Conservation (phyloP, 2,113 vertebrate genomes). For the Balaeniceps rex region DNA sequence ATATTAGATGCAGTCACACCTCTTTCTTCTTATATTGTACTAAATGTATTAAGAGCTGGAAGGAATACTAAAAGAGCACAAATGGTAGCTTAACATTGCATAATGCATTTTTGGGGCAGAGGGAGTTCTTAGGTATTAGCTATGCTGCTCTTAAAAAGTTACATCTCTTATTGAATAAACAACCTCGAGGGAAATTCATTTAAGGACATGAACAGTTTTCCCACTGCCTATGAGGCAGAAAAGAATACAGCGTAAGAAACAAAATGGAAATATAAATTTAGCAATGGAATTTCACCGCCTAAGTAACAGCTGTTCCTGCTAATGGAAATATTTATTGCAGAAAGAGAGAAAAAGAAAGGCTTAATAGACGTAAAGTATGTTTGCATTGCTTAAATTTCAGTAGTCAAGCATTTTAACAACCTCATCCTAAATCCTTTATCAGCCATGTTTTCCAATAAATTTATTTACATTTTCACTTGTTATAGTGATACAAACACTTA, state of each 20-base stretch:
- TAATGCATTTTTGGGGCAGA: neutral
- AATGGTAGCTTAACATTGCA: neutral
- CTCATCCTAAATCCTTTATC: neutral
- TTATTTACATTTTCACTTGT: neutral
- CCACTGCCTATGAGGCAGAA: neutral
- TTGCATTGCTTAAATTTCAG: neutral
- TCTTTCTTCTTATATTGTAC: neutral
- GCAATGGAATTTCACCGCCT: neutral
- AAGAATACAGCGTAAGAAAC: neutral
- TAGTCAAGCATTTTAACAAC: neutral
- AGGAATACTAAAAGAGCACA: neutral
- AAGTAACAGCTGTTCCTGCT: neutral
- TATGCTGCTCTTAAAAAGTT: neutral
- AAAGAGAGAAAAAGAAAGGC: neutral
- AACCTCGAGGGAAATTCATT: neutral
- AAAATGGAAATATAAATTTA: neutral
- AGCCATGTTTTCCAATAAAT: neutral
- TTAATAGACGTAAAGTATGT: neutral
- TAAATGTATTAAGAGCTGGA: neutral
- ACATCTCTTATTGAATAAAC: neutral
- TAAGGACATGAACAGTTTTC: neutral
- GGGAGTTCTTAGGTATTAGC: neutral
- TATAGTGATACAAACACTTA: neutral
- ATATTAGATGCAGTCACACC: neutral
- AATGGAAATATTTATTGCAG: neutral